Percentiles rank a stretch among this genome's conserved stretches.
Conservation (phyloP, 92 coral and sea anemone genomes). For the Pocillopora grandis region DNA sequence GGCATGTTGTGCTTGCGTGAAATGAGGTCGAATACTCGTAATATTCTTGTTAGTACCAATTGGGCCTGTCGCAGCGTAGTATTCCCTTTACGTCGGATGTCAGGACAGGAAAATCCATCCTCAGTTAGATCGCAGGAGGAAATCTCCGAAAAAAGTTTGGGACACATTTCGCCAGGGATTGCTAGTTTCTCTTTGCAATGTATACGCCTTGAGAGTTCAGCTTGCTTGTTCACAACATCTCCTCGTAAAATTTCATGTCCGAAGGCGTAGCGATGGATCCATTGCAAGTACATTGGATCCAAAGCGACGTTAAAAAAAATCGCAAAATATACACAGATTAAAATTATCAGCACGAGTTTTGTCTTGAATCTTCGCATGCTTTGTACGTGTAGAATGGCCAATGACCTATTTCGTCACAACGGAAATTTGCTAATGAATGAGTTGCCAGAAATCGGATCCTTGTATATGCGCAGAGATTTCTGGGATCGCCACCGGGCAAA, state of each 20-base stretch:
- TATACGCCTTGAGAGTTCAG: not conserved
- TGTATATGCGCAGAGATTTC: too few relatives aligned
- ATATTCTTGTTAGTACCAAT: slow-evolving; percentile 47
- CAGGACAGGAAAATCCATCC: slow-evolving; percentile 45
- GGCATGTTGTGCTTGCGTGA: slow-evolving; percentile 51
- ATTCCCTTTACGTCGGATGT: slow-evolving; percentile 44
- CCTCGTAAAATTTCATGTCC: not conserved
- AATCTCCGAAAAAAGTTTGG: slow-evolving; percentile 45
- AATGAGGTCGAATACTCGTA: slow-evolving; percentile 59
- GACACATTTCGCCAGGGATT: slow-evolving; percentile 57
- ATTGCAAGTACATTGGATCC: not conserved
- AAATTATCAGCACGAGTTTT: not conserved
- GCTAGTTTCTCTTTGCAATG: not conserved
- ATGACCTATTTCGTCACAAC: too few relatives aligned
- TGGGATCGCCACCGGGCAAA: too few relatives aligned
- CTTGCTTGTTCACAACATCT: not conserved
- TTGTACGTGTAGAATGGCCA: not conserved
- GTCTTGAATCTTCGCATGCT: not conserved
- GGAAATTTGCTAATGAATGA: too few relatives aligned
- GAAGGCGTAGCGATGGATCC: not conserved
- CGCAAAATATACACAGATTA: not conserved
- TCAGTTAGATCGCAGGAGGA: slow-evolving; percentile 2
- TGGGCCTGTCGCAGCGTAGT: slow-evolving; percentile 55
- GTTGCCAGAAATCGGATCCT: too few relatives aligned
- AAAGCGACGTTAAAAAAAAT: not conserved